These are phyloP conservation scores for Alexandromys oeconomus DNA, from an alignment of 2,797 vertebrate genomes.

Conservation along the genomic window DNA sequence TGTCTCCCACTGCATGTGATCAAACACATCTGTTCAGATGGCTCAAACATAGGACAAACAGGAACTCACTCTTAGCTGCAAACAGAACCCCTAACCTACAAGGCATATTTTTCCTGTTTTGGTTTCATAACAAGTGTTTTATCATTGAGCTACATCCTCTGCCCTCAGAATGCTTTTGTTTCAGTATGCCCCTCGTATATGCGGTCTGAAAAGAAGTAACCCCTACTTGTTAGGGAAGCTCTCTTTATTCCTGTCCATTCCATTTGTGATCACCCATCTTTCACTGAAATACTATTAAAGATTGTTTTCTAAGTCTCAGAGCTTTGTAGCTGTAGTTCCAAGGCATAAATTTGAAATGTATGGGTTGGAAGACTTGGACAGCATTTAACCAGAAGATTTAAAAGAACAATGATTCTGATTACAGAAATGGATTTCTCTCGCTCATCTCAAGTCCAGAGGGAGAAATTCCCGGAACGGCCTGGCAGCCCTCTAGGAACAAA, in stretches of 20 bases:
- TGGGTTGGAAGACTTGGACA: constrained; percentile 30
- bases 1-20: neutral
- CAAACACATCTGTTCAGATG: neutral
- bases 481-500: neutral
- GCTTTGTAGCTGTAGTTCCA: neutral
- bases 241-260: neutral
- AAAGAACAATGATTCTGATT: constrained; percentile 26
- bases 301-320: neutral
- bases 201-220: neutral
- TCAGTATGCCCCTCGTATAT: neutral
- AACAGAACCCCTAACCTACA: neutral
- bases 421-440: neutral
- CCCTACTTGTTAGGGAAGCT: neutral
- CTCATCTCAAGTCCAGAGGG: neutral
- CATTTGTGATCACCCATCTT: neutral
- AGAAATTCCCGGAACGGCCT: neutral
- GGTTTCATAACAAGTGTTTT: neutral
- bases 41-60: neutral
- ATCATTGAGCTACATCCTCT: neutral
- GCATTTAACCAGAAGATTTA: constrained; percentile 38
- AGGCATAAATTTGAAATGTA: constrained; percentile 16
- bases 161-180: neutral
- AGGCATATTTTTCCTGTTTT: neutral
- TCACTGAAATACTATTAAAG: neutral
- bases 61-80: neutral